Evolutionary conservation across 1,140 invertebrate species (phyloP).

Genomic region (Amphibalanus amphitrite): DNA sequence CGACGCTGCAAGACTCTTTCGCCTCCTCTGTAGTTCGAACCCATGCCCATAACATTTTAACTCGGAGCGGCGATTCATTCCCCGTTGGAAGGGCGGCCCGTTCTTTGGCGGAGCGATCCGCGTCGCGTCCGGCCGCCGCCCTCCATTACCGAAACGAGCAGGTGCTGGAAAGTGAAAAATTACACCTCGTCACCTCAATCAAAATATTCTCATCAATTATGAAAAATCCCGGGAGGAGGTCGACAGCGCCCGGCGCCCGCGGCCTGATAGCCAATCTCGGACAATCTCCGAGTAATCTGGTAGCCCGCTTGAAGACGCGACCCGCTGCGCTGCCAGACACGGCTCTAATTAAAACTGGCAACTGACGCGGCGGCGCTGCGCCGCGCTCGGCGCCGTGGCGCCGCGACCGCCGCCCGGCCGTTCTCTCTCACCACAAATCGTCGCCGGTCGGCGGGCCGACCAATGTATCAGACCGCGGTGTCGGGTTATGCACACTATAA

Average conservation of each 20-base stretch:
- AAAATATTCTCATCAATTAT: slow-evolving; percentile 2
- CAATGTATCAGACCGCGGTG: background rate
- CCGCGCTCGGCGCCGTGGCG: too few relatives aligned
- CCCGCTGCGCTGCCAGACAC: background rate
- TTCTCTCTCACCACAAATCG: background rate
- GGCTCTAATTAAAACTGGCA: background rate
- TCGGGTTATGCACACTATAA: background rate
- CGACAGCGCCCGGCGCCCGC: background rate
- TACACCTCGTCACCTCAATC: background rate
- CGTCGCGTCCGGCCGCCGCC: too few relatives aligned
- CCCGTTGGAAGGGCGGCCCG: too few relatives aligned
- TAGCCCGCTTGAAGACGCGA: background rate
- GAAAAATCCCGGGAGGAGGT: background rate
- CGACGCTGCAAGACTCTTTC: too few relatives aligned
- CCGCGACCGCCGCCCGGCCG: too few relatives aligned
- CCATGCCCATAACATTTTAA: too few relatives aligned
- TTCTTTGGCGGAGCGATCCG: too few relatives aligned
- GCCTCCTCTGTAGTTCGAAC: too few relatives aligned
- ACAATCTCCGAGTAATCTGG: background rate
- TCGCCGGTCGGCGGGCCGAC: too few relatives aligned
- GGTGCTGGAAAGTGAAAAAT: slow-evolving; percentile 1
- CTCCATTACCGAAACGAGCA: background rate
- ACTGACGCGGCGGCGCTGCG: background rate
- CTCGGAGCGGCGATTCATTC: too few relatives aligned
- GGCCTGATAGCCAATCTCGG: background rate